Conservation (phyloP, 2,113 vertebrate species). For the Cebidichthys violaceus region DNA sequence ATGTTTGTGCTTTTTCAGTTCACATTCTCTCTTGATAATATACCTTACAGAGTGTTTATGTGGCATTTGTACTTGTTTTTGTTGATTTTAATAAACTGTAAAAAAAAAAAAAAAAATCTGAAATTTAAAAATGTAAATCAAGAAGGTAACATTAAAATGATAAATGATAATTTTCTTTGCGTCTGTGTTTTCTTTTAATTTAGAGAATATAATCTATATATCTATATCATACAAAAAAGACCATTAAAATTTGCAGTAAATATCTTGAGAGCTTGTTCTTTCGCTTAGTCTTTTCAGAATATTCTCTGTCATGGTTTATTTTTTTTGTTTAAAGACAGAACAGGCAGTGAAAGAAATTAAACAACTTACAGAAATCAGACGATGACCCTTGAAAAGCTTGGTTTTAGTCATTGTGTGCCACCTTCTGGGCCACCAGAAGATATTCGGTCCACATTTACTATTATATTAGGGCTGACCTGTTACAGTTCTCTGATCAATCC, state of each 20-base stretch:
- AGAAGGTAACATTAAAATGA: slow-evolving; percentile 73
- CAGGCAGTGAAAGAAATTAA: background rate
- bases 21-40: slow-evolving; percentile 72
- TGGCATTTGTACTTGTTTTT: slow-evolving; percentile 85
- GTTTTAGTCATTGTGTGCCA: slow-evolving; percentile 13
- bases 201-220: background rate
- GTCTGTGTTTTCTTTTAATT: background rate
- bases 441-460: background rate
- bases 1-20: slow-evolving; percentile 72
- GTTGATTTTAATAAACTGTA: slow-evolving; percentile 86
- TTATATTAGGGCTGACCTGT: background rate
- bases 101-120: slow-evolving; percentile 68
- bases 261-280: background rate
- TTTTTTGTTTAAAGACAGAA: background rate
- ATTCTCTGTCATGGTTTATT: background rate
- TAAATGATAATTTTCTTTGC: slow-evolving; percentile 49
- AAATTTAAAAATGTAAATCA: slow-evolving; percentile 74
- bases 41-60: slow-evolving; percentile 78
- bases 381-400: background rate
- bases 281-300: background rate
- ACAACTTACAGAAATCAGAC: background rate
- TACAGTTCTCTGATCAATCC: background rate
- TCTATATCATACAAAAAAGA: background rate
- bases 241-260: background rate
- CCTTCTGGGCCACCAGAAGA: slow-evolving; percentile 28